Evolutionary conservation across 2,888 invertebrate genomes (phyloP), one percentile per base, ranked within the genome.

Genomic region (Dasysyrphus albostriatus): DNA sequence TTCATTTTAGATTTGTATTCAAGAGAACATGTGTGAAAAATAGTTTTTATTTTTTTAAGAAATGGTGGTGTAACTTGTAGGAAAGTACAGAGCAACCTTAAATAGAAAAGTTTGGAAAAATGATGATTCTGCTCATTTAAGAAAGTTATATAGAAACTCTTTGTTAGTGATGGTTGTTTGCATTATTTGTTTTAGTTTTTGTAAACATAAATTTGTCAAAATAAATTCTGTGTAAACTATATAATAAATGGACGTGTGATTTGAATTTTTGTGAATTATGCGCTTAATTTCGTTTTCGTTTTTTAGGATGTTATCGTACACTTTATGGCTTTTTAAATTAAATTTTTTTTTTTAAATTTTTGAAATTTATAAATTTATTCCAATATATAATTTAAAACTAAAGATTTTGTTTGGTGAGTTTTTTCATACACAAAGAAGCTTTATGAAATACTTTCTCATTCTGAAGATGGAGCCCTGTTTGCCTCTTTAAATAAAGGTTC

Each of bases 291-390:
- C 24, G 19, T 34, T 14, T 16, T n/a, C 24, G 24, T 24, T 24
- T 24, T 24, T 24, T 24, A 29, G 42, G 6, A 63, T 63, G 63
- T 63, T 63, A 63, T 63, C 6, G 63, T 63, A 63, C 63, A 63
- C 63, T 42, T 42, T 63, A 44, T 42, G 6, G 24, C 24, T 24
- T 2, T 16, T 39, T 16, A 0, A 59, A 39, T 2, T 16, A 12
- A 59, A 7, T 42, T 42, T 42, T 14, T n/a, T n/a, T n/a, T n/a
- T n/a, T 42, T 42, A 10, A 42, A n/a, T n/a, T n/a, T n/a, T n/a
- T n/a, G 12, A 1, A 39, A 39, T 10, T 10, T 39, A 24, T 10
- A 39, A 39, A 39, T 39, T 2, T 42, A 5, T 14, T 42, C 12
- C 24, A 24, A 24, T 14, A 14, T 42, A 39, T 12, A 12, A 39